Percentiles rank a stretch among this genome's conserved stretches.
Conservation (phyloP, 2,797 vertebrate genomes). For the Parauchenoglanis ngamensis region DNA sequence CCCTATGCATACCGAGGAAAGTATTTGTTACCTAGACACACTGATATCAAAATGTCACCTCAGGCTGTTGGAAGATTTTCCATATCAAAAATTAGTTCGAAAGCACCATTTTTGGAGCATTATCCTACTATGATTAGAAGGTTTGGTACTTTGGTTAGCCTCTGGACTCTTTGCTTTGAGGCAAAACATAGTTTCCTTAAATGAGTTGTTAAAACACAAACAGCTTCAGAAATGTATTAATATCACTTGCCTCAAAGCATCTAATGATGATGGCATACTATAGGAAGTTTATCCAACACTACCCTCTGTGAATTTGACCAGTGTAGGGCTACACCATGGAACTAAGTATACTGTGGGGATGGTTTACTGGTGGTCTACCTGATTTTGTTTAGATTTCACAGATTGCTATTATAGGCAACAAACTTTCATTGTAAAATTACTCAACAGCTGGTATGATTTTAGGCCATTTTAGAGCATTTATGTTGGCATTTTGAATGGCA, state of each 20-base stretch:
- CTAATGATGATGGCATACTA: not conserved
- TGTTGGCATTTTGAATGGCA: not conserved
- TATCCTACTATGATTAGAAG: conserved; percentile 35
- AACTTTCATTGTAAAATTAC: not conserved
- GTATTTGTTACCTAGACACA: not conserved
- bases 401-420: not conserved
- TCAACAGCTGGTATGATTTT: not conserved
- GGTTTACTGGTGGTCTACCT: conserved; percentile 4
- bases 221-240: conserved; percentile 8
- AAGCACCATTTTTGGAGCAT: conserved; percentile 28
- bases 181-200: conserved; percentile 24
- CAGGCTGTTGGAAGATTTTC: not conserved
- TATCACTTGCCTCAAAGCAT: not conserved
- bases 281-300: not conserved
- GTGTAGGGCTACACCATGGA: not conserved
- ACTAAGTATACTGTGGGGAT: not conserved
- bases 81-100: not conserved
- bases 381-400: conserved; percentile 9
- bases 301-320: not conserved
- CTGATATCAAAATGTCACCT: not conserved
- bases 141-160: conserved; percentile 18
- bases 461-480: not conserved
- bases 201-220: conserved; percentile 4
- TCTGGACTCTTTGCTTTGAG: conserved; percentile 6
- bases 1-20: not conserved